Conservation (phyloP, 53 echinoderm and acorn worm species). For the Paracentrotus lividus region DNA sequence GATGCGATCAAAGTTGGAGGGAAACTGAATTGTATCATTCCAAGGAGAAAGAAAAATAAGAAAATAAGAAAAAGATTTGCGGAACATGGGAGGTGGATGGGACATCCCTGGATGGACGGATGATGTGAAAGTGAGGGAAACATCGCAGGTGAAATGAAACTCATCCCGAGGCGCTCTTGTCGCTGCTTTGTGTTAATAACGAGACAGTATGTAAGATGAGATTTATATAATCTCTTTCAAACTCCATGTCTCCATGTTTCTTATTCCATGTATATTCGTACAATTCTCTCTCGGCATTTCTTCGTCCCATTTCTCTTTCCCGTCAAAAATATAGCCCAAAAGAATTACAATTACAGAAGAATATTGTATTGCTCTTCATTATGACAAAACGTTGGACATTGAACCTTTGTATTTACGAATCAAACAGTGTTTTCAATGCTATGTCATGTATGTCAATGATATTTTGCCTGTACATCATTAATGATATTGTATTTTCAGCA, state of each 20-base stretch:
- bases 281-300: not conserved
- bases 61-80: not conserved
- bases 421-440: too few relatives aligned
- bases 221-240: not conserved
- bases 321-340: too few relatives aligned
- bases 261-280: too few relatives aligned
- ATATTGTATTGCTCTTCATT: too few relatives aligned
- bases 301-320: not conserved
- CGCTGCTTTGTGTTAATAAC: constrained; percentile 7
- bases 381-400: too few relatives aligned
- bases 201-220: not conserved
- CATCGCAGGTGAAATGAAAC: constrained; percentile 3
- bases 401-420: too few relatives aligned
- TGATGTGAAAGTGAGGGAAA: not conserved
- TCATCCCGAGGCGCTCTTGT: not conserved
- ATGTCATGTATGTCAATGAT: too few relatives aligned
- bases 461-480: too few relatives aligned
- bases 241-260: constrained; percentile 2
- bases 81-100: not conserved
- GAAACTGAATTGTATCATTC: constrained; percentile 30
- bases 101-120: not conserved
- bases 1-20: not conserved
- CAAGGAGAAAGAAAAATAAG: not conserved
- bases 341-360: too few relatives aligned
- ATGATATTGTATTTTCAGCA: too few relatives aligned